Conservation (phyloP, 2,888 invertebrate genomes). For the Andrena flavipes region DNA sequence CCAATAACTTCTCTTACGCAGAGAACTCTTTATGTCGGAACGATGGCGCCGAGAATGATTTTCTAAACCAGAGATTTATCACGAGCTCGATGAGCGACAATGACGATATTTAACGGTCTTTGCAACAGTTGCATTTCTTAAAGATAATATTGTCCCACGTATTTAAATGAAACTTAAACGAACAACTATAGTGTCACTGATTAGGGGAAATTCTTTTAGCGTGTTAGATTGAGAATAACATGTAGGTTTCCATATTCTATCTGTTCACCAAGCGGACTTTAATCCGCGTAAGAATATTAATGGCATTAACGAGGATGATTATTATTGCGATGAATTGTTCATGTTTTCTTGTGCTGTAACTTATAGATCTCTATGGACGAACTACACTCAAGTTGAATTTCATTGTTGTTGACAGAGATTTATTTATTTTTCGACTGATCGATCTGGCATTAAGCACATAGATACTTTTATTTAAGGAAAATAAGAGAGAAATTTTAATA, state of each 20-base stretch:
- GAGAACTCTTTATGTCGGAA: slow-evolving; percentile 76
- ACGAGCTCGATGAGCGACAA: slow-evolving; percentile 80
- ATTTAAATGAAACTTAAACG: slow-evolving; percentile 1
- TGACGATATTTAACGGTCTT: slow-evolving; percentile 75
- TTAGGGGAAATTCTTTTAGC: slow-evolving; percentile 32
- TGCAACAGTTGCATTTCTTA: slow-evolving; percentile 22
- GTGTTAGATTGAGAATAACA: slow-evolving; percentile 39
- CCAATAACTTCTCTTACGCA: slow-evolving; percentile 71
- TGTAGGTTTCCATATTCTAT: slow-evolving; percentile 38
- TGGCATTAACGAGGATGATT: slow-evolving; percentile 30
- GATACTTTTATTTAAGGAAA: slow-evolving; percentile 50
- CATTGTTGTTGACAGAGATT: slow-evolving; percentile 67
- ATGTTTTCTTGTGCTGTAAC: slow-evolving; percentile 51
- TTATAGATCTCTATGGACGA: slow-evolving; percentile 45
- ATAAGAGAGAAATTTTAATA: slow-evolving; percentile 52
- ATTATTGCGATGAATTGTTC: slow-evolving; percentile 58
- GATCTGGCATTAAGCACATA: slow-evolving; percentile 53
- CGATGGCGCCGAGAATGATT: slow-evolving; percentile 76
- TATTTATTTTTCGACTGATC: slow-evolving; percentile 69
- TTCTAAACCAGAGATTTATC: slow-evolving; percentile 78
- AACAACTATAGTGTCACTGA: slow-evolving; percentile 43
- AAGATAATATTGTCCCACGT: slow-evolving; percentile 17
- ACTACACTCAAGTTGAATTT: slow-evolving; percentile 63
- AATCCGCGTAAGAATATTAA: slow-evolving; percentile 26
- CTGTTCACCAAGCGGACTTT: slow-evolving; percentile 32